Evolutionary conservation across 2,113 vertebrate species (phyloP), one percentile per base, ranked within the genome.

Genomic region (Chloroceryle aenea): DNA sequence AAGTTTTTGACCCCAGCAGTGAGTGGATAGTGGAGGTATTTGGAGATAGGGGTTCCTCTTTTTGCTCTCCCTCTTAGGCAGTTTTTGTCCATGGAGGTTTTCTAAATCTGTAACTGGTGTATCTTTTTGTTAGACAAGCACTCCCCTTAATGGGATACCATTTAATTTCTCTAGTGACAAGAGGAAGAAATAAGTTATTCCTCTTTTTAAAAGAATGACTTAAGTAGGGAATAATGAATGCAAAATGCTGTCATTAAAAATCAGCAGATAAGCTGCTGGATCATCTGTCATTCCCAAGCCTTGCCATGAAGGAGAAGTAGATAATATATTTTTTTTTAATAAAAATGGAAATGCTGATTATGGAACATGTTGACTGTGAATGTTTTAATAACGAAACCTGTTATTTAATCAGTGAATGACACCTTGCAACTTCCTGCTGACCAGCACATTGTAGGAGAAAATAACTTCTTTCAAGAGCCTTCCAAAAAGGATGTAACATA

Each of bases 181-280:
- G 95, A 90, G 92, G 87, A 97, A 55, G 95, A 94, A 96, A 93
- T 87, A 96, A 95, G 94, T 96, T 95, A 91, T 89, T 94, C 89
- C 86, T 89, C 74, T 83, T 93, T 92, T 69, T 8, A 79, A 95
- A 96, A 93, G 88, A 87, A 61, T 48, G 86, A 90, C 91, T 95
- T 94, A 96, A 97, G 97, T 92, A 94, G 96, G 81, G 85, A 95
- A 97, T 97, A 97, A 98, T 94, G 91, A 96, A 97, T 97, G 96
- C 88, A 90, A 94, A 97, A 94, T 40, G 82, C 95, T 72, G 87
- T 91, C 64, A 96, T 95, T 97, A 97, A 92, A 97, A 94, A 86
- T 87, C 79, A 82, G 95, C 82, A 47, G 96, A 95, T 85, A 83
- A 77, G 76, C 92, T 97, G 97, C 97, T 96, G 93, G 97, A 97